Evolutionary conservation across 2,888 invertebrate genomes (phyloP).

Genomic region (Aproaerema taeniolella): DNA sequence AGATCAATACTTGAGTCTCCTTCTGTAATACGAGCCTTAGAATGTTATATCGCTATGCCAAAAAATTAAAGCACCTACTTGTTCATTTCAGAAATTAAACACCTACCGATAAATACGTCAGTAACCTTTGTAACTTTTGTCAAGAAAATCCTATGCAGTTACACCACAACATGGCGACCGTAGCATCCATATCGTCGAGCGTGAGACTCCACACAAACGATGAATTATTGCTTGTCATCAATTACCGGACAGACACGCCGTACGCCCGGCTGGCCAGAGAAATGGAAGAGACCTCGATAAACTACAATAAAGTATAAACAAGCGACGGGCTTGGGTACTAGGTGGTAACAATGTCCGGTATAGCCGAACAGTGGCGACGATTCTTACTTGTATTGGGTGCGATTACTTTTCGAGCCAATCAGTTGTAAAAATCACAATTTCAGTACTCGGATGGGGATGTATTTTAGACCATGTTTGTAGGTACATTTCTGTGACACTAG

Average conservation of each 20-base stretch:
- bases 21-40: no score
- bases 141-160: no score
- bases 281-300: conserved; percentile 13
- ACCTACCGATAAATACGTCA: no score
- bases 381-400: background rate
- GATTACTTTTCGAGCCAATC: background rate
- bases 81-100: no score
- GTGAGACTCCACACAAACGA: conserved; percentile 68
- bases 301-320: background rate
- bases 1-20: no score
- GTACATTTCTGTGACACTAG: no score
- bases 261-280: conserved; percentile 24
- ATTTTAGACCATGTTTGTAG: background rate
- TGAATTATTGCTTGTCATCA: conserved; percentile 71
- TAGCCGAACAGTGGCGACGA: no score
- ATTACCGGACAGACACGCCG: conserved; percentile 60
- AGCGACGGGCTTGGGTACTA: no score
- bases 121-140: no score
- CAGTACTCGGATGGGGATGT: background rate
- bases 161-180: conserved; percentile 8
- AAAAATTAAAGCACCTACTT: no score
- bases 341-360: no score
- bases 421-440: background rate
- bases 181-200: conserved; percentile 36
- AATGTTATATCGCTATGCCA: no score